A percentile compares a stretch with the other conserved stretches of the same genome.
Conservation (phyloP, 2,888 invertebrate species). For the Blastobasis adustella region DNA sequence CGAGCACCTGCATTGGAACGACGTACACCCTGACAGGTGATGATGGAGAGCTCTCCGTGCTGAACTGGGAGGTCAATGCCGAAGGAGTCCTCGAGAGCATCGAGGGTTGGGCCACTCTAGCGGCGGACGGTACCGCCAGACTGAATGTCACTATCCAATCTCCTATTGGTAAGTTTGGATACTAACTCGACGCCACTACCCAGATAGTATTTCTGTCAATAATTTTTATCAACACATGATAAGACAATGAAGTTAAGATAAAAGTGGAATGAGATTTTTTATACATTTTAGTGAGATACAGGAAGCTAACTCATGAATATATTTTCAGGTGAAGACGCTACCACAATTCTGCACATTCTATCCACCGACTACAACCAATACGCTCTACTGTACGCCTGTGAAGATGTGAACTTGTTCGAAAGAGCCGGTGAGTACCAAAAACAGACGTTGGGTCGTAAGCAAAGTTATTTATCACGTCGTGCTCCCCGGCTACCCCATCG, state of each 20-base stretch:
- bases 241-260: too few relatives aligned
- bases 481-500: too few relatives aligned
- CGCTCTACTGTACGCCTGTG: slow-evolving; percentile 79
- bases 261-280: too few relatives aligned
- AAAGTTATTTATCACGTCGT: too few relatives aligned
- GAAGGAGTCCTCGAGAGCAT: slow-evolving; percentile 33
- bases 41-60: slow-evolving; percentile 32
- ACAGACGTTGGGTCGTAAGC: too few relatives aligned
- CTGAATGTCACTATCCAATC: slow-evolving; percentile 34
- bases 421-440: slow-evolving; percentile 34
- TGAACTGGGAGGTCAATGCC: slow-evolving; percentile 47
- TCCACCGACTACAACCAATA: slow-evolving; percentile 78
- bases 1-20: slow-evolving; percentile 42
- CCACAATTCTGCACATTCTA: slow-evolving; percentile 65
- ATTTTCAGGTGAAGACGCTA: slow-evolving; percentile 28
- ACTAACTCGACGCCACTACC: too few relatives aligned
- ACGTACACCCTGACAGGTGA: slow-evolving; percentile 31
- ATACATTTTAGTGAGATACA: too few relatives aligned
- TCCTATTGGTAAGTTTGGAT: too few relatives aligned
- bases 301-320: slow-evolving; percentile 1
- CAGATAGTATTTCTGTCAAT: too few relatives aligned
- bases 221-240: too few relatives aligned
- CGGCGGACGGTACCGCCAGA: slow-evolving; percentile 35
- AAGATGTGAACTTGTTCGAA: slow-evolving; percentile 34
- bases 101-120: slow-evolving; percentile 38